Conservation (phyloP, 2,888 invertebrate species). For the Antitype chi region DNA sequence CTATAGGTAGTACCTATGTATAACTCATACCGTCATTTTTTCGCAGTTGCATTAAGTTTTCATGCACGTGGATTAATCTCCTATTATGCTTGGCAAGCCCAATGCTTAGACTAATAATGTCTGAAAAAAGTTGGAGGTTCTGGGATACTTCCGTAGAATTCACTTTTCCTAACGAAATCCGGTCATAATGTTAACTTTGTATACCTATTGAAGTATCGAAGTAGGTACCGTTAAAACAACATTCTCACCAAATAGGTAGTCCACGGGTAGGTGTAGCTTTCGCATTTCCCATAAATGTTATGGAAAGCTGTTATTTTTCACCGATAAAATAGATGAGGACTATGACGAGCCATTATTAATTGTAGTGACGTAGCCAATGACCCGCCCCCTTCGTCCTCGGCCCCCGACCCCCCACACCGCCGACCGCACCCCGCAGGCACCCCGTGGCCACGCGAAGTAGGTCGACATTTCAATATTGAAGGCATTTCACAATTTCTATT, state of each 20-base stretch:
- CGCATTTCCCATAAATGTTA: conserved; percentile 31
- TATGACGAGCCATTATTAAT: conserved; percentile 83
- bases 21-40: background rate
- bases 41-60: background rate
- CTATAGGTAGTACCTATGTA: too few relatives aligned
- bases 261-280: background rate
- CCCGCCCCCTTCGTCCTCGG: conserved; percentile 39
- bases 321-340: conserved; percentile 77
- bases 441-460: conserved; percentile 79
- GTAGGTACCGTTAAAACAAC: background rate
- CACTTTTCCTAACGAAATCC: background rate
- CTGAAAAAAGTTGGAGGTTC: background rate
- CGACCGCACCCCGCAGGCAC: conserved; percentile 65
- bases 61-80: background rate
- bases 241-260: background rate
- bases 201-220: background rate
- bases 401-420: conserved; percentile 57
- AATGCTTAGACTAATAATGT: background rate
- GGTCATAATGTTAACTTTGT: too few relatives aligned
- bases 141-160: background rate
- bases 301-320: conserved; percentile 63
- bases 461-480: conserved; percentile 88
- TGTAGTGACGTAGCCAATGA: conserved; percentile 74
- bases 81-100: background rate
- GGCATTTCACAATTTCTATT: conserved; percentile 88